Percentiles rank a stretch among this genome's conserved stretches.
phyloP scores from a whole-genome alignment of 2,113 vertebrate species.

The Kryptolebias marmoratus region DNA sequence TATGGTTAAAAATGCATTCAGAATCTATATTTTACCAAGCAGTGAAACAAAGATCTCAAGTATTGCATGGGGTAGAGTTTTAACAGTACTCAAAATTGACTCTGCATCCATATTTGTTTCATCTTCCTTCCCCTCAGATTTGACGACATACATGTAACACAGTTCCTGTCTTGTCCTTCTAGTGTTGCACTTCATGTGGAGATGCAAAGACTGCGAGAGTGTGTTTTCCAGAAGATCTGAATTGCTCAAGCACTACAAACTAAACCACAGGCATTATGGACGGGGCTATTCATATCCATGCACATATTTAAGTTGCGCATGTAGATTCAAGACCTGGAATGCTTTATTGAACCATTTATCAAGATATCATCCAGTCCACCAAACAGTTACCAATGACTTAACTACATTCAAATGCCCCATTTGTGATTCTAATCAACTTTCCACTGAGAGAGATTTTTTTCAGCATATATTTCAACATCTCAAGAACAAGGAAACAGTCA shows the following conservation, averaged over 20 bases:
- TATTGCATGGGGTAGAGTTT: no score
- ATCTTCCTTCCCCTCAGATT: no score
- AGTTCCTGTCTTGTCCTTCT: no score
- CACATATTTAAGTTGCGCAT: neutral
- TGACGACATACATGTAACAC: no score
- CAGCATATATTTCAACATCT: conserved; percentile 18
- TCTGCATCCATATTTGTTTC: no score
- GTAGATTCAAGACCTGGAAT: conserved; percentile 21
- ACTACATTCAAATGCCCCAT: neutral
- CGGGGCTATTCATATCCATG: conserved; percentile 11
- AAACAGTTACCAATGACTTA: neutral
- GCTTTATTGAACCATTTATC: conserved; percentile 17
- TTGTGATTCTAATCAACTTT: conserved; percentile 3
- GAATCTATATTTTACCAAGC: no score
- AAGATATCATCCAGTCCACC: conserved; percentile 7
- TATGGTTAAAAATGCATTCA: no score
- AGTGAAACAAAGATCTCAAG: no score
- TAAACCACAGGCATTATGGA: conserved; percentile 3
- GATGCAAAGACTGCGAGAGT: conserved; percentile 4
- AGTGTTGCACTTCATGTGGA: neutral
- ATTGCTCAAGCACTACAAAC: conserved; percentile 3
- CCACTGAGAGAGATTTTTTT: neutral
- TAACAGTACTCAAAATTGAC: no score
- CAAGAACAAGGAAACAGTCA: conserved; percentile 1
- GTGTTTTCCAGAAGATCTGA: conserved; percentile 10